These are phyloP conservation scores for Rhagologus leucostigma DNA, from an alignment of 2,113 vertebrate species.

Conservation along the genomic window DNA sequence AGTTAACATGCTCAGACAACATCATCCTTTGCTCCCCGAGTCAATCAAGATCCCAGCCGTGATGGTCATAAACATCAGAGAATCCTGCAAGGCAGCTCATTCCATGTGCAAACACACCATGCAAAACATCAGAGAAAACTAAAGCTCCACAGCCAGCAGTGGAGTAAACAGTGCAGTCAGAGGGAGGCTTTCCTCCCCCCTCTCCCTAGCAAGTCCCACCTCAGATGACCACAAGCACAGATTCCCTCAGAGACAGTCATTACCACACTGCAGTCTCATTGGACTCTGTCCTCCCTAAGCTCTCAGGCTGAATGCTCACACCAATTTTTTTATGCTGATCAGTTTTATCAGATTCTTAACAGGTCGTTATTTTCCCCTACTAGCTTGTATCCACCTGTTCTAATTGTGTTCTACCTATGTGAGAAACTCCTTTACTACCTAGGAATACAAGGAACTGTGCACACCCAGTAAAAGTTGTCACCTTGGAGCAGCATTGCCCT, in stretches of 20 bases:
- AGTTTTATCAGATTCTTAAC: not conserved
- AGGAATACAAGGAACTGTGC: not conserved
- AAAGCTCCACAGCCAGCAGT: not conserved
- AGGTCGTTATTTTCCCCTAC: not conserved
- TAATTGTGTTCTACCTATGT: not conserved
- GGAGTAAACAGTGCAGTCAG: not conserved
- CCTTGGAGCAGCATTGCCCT: not conserved
- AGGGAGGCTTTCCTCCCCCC: not conserved
- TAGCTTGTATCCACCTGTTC: not conserved
- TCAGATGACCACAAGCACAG: not conserved
- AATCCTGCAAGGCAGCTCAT: slow-evolving; percentile 33
- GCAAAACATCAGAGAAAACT: not conserved
- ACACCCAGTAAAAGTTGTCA: not conserved
- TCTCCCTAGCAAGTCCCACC: not conserved
- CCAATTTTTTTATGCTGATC: not conserved
- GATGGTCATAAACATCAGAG: slow-evolving; percentile 59
- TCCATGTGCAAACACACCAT: slow-evolving; percentile 45
- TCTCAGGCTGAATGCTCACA: not conserved
- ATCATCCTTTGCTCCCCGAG: not conserved
- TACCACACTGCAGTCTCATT: not conserved
- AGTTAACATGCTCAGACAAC: not conserved
- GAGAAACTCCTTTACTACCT: not conserved
- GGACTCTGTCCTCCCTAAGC: not conserved
- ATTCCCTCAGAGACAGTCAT: not conserved
- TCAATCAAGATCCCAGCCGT: slow-evolving; percentile 35